Evolutionary conservation across 2,888 invertebrate genomes (phyloP), one percentile per base, ranked within the genome.

Genomic region (Acrobasis repandana): DNA sequence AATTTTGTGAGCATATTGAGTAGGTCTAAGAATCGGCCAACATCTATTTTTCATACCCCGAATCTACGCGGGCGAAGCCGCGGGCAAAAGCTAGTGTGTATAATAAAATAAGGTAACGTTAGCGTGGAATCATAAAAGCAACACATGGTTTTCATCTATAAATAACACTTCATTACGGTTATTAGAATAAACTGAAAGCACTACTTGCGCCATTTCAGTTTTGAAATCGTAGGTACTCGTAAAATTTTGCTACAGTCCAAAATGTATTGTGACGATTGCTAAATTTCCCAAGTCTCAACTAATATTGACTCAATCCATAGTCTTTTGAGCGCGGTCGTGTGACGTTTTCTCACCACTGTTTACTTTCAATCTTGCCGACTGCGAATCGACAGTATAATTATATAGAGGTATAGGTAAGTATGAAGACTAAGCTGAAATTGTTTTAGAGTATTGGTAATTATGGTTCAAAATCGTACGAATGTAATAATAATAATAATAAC

Each of bases 361-460:
- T 54, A 54, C 54, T 38, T 54, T 54, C 54, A 54, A 54, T 54
- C 54, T 54, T 54, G 14, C 54, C 18, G 28, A 54, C 36, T 16
- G 11, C n/a, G 34, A 16, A 33, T n/a, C 14, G 43, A n/a, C 16
- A 52, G 16, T 10, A 52, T n/a, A 52, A 1, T 9, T 11, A 4
- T 6, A n/a, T 43, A n/a, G 14, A n/a, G 10, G 43, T 43, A 28
- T 28, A 4, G 20, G n/a, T n/a, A 20, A 14, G 10, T n/a, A 38
- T 38, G 51, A 16, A 34, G 51, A 33, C 28, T 33, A n/a, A 51
- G n/a, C 51, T 51, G n/a, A 50, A 51, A 51, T 51, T 51, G 9
- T 11, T 51, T 51, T 33, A 28, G 28, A 6, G 2, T 14, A 33
- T 33, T 51, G 43, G 11, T 28, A 8, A 6, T 28, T 28, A 0